Percentiles rank a stretch among this genome's conserved stretches.
Evolutionary conservation across 2,113 vertebrate species (phyloP).

Genomic region (Isurus oxyrinchus): DNA sequence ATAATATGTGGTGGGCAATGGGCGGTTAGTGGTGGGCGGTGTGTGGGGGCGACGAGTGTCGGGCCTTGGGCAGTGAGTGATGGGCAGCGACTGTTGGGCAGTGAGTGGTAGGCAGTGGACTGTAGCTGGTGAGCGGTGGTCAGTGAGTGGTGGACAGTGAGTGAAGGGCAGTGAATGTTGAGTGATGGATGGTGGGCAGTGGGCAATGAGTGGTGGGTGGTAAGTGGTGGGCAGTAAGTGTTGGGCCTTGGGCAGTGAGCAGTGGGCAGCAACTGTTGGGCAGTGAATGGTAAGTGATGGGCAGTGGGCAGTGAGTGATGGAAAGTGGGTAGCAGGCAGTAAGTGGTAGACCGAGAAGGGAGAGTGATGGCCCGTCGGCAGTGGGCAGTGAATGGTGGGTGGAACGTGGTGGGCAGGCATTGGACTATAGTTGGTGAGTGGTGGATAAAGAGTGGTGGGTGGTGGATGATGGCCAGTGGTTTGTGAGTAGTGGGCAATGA

Average conservation of each 20-base stretch:
- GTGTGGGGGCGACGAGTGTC: too few relatives aligned
- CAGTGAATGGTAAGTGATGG: too few relatives aligned
- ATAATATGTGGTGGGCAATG: too few relatives aligned
- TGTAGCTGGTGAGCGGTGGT: background rate
- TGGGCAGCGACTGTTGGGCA: background rate
- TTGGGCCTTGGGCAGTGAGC: too few relatives aligned
- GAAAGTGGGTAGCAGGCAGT: background rate
- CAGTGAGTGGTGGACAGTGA: too few relatives aligned
- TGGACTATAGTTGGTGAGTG: background rate
- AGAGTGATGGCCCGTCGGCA: background rate
- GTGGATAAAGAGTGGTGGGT: background rate
- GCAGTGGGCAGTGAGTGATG: background rate
- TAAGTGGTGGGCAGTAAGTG: too few relatives aligned
- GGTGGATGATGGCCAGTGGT: too few relatives aligned
- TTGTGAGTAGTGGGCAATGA: background rate
- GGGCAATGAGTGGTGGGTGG: too few relatives aligned
- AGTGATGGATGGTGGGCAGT: background rate
- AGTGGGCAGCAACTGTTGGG: too few relatives aligned
- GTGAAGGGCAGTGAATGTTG: too few relatives aligned
- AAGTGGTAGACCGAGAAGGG: background rate
- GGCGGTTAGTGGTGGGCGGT: too few relatives aligned
- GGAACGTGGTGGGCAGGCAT: background rate
- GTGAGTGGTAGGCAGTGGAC: background rate
- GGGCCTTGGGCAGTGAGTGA: background rate
- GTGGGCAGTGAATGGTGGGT: too few relatives aligned